Percentiles rank a stretch among this genome's conserved stretches.
These are phyloP conservation scores for Drosophila borborema DNA, from an alignment of 2,888 invertebrate genomes.

Conservation along the genomic window DNA sequence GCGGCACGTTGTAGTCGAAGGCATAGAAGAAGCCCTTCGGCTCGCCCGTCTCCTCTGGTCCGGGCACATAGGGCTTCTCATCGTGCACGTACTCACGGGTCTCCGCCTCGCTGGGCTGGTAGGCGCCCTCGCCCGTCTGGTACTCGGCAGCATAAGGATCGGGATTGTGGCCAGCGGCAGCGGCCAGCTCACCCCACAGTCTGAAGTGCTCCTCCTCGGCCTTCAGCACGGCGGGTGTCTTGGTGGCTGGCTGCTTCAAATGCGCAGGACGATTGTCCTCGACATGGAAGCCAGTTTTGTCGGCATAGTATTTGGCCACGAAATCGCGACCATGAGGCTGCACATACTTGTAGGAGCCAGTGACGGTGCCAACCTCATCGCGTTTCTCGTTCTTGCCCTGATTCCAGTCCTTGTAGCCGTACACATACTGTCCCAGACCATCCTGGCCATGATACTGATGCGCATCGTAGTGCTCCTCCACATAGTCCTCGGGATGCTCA, in stretches of 20 bases:
- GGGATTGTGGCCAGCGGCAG: slow-evolving; percentile 85
- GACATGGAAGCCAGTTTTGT: slow-evolving; percentile 91
- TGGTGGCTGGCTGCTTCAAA: slow-evolving; percentile 88
- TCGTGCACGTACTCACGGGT: slow-evolving; percentile 82
- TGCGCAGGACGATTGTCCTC: slow-evolving; percentile 90
- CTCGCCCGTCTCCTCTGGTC: slow-evolving; percentile 86
- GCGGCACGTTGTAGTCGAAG: slow-evolving; percentile 89
- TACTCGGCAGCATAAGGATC: slow-evolving; percentile 85
- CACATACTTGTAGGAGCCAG: slow-evolving; percentile 90
- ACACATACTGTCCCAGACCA: slow-evolving; percentile 89
- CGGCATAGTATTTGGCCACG: slow-evolving; percentile 89
- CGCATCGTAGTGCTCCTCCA: slow-evolving; percentile 90
- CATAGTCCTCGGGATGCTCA: slow-evolving; percentile 88
- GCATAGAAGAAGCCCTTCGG: slow-evolving; percentile 91
- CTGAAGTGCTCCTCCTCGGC: slow-evolving; percentile 89
- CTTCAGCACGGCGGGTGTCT: slow-evolving; percentile 89
- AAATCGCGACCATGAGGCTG: slow-evolving; percentile 86
- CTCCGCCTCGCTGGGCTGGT: slow-evolving; percentile 77
- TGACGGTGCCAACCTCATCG: slow-evolving; percentile 88
- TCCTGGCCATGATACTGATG: slow-evolving; percentile 91
- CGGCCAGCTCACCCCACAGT: slow-evolving; percentile 89
- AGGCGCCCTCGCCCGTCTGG: slow-evolving; percentile 76
- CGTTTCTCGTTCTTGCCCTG: slow-evolving; percentile 91
- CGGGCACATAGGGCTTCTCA: slow-evolving; percentile 83
- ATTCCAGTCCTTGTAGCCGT: slow-evolving; percentile 90